Evolutionary conservation across 1,140 invertebrate species (phyloP).

Genomic region (Neodiprion pinetum): DNA sequence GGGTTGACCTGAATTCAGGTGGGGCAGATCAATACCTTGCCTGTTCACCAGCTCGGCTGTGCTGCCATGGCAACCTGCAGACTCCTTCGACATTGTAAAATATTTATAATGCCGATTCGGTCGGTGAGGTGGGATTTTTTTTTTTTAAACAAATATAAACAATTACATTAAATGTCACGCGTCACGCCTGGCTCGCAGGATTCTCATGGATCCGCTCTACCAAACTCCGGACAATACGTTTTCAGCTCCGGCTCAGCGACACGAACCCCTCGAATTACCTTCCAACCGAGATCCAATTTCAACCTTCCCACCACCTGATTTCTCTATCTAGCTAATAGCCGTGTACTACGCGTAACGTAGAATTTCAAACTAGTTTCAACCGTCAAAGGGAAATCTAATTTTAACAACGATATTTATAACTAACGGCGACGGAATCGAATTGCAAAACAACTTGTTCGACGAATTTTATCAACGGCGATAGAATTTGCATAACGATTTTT

Average conservation of each 20-base stretch:
- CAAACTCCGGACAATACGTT: background rate
- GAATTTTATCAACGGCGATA: too few species aligned
- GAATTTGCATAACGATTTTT: too few species aligned
- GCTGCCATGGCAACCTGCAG: slow-evolving; percentile 57
- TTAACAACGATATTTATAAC: too few species aligned
- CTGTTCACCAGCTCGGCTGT: slow-evolving; percentile 52
- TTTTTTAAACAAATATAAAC: too few species aligned
- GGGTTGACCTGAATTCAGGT: slow-evolving; percentile 64
- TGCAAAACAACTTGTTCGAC: too few species aligned
- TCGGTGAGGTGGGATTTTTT: too few species aligned
- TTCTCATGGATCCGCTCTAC: background rate
- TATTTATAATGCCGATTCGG: background rate
- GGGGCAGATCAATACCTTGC: slow-evolving; percentile 61
- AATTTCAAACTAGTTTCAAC: too few species aligned
- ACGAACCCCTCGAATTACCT: background rate
- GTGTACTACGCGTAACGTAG: too few species aligned
- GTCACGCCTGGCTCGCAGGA: background rate
- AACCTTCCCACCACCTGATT: background rate
- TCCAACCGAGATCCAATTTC: background rate
- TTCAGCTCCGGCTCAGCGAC: background rate
- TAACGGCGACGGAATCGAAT: too few species aligned
- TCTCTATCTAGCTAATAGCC: too few species aligned
- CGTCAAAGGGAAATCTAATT: too few species aligned
- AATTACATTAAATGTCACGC: background rate
- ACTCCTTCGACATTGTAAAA: slow-evolving; percentile 44